These are phyloP conservation scores for Peromyscus maniculatus DNA, from an alignment of 2,113 vertebrate species.

Conservation along the genomic window DNA sequence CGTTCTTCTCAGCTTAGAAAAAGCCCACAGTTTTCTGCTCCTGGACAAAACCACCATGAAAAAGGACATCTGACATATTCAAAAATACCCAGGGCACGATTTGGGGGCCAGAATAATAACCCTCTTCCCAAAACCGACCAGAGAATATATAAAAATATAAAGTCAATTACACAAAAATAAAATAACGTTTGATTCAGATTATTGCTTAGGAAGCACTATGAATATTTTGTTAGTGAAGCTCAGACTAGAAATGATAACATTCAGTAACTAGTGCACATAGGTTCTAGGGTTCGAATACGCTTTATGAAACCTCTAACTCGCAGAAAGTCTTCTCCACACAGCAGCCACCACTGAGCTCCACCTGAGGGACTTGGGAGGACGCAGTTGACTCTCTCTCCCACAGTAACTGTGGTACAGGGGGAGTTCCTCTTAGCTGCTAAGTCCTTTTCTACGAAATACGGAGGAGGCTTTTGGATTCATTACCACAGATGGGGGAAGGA, in stretches of 20 bases:
- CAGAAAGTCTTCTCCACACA: conserved; percentile 35
- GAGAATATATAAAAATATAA: conserved; percentile 66
- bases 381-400: neutral
- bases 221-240: conserved; percentile 47
- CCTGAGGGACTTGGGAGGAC: neutral
- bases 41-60: conserved; percentile 15
- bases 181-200: conserved; percentile 64
- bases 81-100: conserved; percentile 61
- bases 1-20: conserved; percentile 55
- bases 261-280: conserved; percentile 63
- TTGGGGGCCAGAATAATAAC: conserved; percentile 66
- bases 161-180: conserved; percentile 76
- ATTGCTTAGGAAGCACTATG: conserved; percentile 55
- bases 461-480: neutral
- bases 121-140: conserved; percentile 62
- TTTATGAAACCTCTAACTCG: conserved; percentile 33
- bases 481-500: conserved; percentile 17
- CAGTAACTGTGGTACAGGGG: neutral
- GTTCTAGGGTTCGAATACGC: conserved; percentile 16
- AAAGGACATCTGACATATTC: conserved; percentile 36
- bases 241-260: conserved; percentile 61
- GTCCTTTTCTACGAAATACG: neutral
- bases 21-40: neutral
- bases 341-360: conserved; percentile 49
- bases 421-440: conserved; percentile 52